Conservation (phyloP, 2,113 vertebrate species). For the Silurus glanis region DNA sequence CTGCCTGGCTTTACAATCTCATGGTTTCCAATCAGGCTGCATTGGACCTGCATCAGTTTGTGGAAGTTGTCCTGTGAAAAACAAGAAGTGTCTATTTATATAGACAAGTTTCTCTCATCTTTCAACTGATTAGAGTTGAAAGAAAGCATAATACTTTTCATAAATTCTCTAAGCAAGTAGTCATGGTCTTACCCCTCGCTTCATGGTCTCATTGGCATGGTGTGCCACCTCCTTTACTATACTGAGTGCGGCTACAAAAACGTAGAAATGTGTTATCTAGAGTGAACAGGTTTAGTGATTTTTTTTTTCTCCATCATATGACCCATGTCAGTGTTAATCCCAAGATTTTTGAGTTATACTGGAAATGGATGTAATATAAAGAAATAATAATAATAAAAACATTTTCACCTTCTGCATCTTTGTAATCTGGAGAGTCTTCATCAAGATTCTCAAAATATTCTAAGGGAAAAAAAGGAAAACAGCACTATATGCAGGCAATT, state of each 20-base stretch:
- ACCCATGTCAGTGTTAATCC: neutral
- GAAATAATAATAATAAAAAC: neutral
- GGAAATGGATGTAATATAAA: neutral
- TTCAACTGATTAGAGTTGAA: neutral
- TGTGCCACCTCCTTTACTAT: constrained; percentile 93
- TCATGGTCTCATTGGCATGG: constrained; percentile 97
- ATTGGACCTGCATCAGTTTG: constrained; percentile 97
- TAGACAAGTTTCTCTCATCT: neutral
- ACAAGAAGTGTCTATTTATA: neutral
- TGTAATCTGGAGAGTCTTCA: constrained; percentile 85
- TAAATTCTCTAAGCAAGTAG: constrained; percentile 52
- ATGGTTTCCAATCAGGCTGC: constrained; percentile 90
- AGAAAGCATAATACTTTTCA: neutral
- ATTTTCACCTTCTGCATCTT: constrained; percentile 86
- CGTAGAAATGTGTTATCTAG: constrained; percentile 35
- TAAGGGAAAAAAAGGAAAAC: constrained; percentile 58
- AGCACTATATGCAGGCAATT: neutral
- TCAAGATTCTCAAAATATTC: constrained; percentile 93
- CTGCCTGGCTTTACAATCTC: constrained; percentile 96
- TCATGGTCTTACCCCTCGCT: constrained; percentile 85
- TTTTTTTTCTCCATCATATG: neutral
- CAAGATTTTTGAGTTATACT: neutral
- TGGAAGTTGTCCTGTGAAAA: constrained; percentile 92
- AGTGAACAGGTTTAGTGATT: neutral
- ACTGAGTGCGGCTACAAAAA: constrained; percentile 81